Evolutionary conservation across 2,888 invertebrate genomes (phyloP), one percentile per base, ranked within the genome.

Genomic region (Euzophera pinguis): DNA sequence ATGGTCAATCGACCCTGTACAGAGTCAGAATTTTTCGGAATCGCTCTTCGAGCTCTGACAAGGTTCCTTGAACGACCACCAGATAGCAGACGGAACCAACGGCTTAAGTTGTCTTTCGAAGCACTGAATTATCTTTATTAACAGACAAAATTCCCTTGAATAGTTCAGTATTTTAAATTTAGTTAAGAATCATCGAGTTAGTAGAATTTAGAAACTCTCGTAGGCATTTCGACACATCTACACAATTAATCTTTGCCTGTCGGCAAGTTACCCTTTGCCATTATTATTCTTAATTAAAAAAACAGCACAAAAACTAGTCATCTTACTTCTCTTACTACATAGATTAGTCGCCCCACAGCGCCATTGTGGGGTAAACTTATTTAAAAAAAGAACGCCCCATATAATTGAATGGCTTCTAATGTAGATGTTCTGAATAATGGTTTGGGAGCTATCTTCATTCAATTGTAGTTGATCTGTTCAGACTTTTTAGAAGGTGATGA

Each of bases 271-370:
- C 71, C 74, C 73, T 73, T 76, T 73, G 68, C 78, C 75, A 81
- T 84, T 83, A 78, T 73, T 56, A 72, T 69, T 63, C 60, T 73
- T 79, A 81, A 85, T 86, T 81, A 78, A 83, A 78, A n/a, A 79
- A 63, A 64, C 62, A 53, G 43, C 55, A 78, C 60, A 84, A 84
- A 82, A 84, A 78, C 56, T 61, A 54, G 58, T 63, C 59, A 58
- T 60, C 65, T 68, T 75, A 80, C 73, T 81, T 83, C 73, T 73
- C 84, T 87, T 81, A 79, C 70, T 58, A 43, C 50, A 50, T 53
- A 62, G 73, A 74, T 73, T 69, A 62, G 63, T 71, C 71, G 58
- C 78, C 69, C 59, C 77, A 73, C 65, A 78, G 63, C 55, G 58
- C 64, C 67, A 69, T 82, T 81, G 79, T 82, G 54, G 53, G 47